Evolutionary conservation across 2,888 invertebrate species (phyloP).

Genomic region (Fragum fragum): DNA sequence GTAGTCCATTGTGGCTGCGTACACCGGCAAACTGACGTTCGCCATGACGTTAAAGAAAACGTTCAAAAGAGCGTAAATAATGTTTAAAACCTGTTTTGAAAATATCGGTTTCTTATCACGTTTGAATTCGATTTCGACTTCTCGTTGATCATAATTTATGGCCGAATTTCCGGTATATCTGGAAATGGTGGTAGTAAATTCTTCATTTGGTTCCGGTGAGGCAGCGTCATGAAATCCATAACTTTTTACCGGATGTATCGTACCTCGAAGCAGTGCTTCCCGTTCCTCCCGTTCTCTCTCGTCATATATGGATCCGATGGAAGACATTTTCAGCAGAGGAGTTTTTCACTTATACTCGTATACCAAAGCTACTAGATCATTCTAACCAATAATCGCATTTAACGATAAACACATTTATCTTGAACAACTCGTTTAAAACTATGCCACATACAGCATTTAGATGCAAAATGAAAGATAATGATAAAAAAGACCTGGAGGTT

Average conservation of each 20-base stretch:
- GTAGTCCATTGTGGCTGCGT: slow-evolving; percentile 68
- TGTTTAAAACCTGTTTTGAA: slow-evolving; percentile 44
- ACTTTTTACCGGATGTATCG: not conserved
- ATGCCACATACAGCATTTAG: not conserved
- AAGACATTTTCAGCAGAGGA: not conserved
- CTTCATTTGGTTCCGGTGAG: slow-evolving; percentile 11
- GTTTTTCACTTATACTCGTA: not conserved
- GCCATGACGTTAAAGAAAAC: slow-evolving; percentile 68
- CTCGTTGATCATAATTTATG: slow-evolving; percentile 8
- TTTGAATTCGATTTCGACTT: slow-evolving; percentile 28
- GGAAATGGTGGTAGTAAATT: not conserved
- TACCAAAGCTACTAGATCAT: not conserved
- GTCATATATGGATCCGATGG: slow-evolving; percentile 20
- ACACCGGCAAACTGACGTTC: slow-evolving; percentile 71
- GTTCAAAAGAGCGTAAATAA: slow-evolving; percentile 57
- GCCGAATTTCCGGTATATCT: not conserved
- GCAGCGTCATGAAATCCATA: slow-evolving; percentile 22
- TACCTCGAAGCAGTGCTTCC: not conserved
- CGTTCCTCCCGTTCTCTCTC: slow-evolving; percentile 9
- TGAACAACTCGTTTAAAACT: not conserved
- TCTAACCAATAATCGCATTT: not conserved
- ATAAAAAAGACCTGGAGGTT: not conserved
- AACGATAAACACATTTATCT: not conserved
- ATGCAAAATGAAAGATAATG: not conserved
- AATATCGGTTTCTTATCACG: slow-evolving; percentile 28